Percentiles rank a stretch among this genome's conserved stretches.
These are phyloP conservation scores for Paedocypris micromegethes DNA, from an alignment of 2,797 vertebrate genomes.

Conservation along the genomic window DNA sequence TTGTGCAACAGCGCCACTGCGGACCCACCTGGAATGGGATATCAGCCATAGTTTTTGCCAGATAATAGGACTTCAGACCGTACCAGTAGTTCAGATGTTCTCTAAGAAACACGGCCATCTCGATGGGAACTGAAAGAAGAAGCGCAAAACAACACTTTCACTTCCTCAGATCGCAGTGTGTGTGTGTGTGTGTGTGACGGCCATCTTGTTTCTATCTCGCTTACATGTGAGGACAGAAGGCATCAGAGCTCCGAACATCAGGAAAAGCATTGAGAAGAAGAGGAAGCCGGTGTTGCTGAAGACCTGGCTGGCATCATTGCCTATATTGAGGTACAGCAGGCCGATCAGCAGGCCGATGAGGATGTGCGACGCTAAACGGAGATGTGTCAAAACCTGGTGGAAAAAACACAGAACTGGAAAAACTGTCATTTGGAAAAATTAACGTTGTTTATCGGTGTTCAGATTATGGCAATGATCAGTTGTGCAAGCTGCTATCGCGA, in stretches of 20 bases:
- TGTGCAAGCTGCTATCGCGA: too few relatives aligned
- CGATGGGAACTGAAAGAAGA: conserved; percentile 79
- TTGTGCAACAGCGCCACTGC: conserved; percentile 4
- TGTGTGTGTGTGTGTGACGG: neutral
- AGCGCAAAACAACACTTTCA: conserved; percentile 4
- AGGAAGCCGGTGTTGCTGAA: conserved; percentile 98
- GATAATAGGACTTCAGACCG: conserved; percentile 92
- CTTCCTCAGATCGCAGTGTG: neutral
- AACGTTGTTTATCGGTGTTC: too few relatives aligned
- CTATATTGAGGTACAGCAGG: conserved; percentile 93
- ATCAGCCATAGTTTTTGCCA: conserved; percentile 95
- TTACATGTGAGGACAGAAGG: conserved; percentile 96
- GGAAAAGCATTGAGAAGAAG: conserved; percentile 98
- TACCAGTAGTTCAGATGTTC: conserved; percentile 99
- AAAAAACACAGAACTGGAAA: too few relatives aligned
- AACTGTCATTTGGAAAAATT: too few relatives aligned
- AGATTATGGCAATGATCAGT: too few relatives aligned
- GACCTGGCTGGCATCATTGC: conserved; percentile 93
- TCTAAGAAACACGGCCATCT: conserved; percentile 91
- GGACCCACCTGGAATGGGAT: conserved; percentile 90
- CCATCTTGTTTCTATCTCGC: conserved; percentile 37
- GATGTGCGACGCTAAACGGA: conserved; percentile 90
- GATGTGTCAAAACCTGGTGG: conserved; percentile 87
- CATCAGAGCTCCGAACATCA: conserved; percentile 96
- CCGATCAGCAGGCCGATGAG: conserved; percentile 89